Evolutionary conservation across 1,140 invertebrate species (phyloP).

Genomic region (Trichonephila inaurata): DNA sequence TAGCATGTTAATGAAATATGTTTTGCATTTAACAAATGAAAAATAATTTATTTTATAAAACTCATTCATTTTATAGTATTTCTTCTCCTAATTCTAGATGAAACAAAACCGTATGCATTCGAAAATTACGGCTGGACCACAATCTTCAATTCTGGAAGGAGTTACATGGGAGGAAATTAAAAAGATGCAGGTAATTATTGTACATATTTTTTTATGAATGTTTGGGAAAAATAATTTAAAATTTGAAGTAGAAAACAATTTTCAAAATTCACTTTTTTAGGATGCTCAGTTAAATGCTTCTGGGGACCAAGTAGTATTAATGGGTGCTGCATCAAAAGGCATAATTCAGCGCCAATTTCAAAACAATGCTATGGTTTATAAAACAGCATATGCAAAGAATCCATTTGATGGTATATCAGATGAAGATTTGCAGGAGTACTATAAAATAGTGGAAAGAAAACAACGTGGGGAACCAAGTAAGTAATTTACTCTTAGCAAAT

Average conservation of each 20-base stretch:
- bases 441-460: constrained; percentile 90
- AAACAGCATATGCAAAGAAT: constrained; percentile 98
- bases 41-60: too few species aligned
- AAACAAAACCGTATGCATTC: constrained; percentile 98
- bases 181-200: constrained; percentile 88
- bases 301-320: constrained; percentile 91
- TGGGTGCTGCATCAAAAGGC: constrained; percentile 96
- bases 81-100: constrained; percentile 85
- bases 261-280: constrained; percentile 25
- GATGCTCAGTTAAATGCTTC: constrained; percentile 80
- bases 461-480: constrained; percentile 85
- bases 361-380: constrained; percentile 98
- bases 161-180: constrained; percentile 98
- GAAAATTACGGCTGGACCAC: constrained; percentile 96
- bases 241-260: neutral
- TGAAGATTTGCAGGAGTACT: constrained; percentile 93
- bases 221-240: neutral
- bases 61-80: too few species aligned
- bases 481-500: too few species aligned
- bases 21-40: too few species aligned
- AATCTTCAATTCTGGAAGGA: constrained; percentile 98
- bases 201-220: neutral
- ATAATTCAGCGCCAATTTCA: constrained; percentile 99
- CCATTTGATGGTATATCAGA: constrained; percentile 97
- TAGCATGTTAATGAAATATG: too few species aligned